These are phyloP conservation scores for Xestobium rufovillosum DNA, from an alignment of 2,888 invertebrate species.

Conservation along the genomic window DNA sequence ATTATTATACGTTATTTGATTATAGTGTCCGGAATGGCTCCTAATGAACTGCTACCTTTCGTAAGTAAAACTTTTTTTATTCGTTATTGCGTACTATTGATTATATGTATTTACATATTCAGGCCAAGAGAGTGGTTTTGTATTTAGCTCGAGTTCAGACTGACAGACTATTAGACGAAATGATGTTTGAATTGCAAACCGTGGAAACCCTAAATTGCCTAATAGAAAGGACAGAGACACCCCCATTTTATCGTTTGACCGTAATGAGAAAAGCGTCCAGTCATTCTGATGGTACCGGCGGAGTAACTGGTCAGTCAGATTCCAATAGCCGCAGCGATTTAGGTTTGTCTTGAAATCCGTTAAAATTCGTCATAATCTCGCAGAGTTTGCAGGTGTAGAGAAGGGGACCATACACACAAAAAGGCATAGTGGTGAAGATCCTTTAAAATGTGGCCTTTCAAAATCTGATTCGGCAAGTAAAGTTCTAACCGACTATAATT, in stretches of 20 bases:
- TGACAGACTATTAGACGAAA: conserved; percentile 87
- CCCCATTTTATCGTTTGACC: conserved; percentile 93
- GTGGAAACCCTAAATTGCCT: conserved; percentile 94
- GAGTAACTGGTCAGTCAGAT: conserved; percentile 46
- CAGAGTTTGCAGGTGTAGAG: conserved; percentile 62
- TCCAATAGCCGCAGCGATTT: conserved; percentile 42
- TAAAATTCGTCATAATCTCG: not conserved
- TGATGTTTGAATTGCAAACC: conserved; percentile 95
- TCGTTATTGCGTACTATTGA: too few species aligned
- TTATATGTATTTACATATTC: conserved; percentile 11
- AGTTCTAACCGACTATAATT: conserved; percentile 49
- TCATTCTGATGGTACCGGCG: conserved; percentile 58
- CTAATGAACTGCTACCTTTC: conserved; percentile 83
- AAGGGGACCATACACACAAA: conserved; percentile 97
- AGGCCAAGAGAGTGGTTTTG: conserved; percentile 93
- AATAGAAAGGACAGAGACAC: conserved; percentile 95
- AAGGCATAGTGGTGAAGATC: conserved; percentile 84
- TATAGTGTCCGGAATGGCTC: conserved; percentile 96
- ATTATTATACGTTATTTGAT: conserved; percentile 94
- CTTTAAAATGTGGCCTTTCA: conserved; percentile 63
- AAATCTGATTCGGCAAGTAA: conserved; percentile 60
- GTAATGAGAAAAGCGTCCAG: conserved; percentile 87
- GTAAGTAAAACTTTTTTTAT: conserved; percentile 57
- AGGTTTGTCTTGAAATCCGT: conserved; percentile 27
- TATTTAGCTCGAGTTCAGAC: conserved; percentile 89